Conservation (phyloP, 2,113 vertebrate species). For the Megalops atlanticus region DNA sequence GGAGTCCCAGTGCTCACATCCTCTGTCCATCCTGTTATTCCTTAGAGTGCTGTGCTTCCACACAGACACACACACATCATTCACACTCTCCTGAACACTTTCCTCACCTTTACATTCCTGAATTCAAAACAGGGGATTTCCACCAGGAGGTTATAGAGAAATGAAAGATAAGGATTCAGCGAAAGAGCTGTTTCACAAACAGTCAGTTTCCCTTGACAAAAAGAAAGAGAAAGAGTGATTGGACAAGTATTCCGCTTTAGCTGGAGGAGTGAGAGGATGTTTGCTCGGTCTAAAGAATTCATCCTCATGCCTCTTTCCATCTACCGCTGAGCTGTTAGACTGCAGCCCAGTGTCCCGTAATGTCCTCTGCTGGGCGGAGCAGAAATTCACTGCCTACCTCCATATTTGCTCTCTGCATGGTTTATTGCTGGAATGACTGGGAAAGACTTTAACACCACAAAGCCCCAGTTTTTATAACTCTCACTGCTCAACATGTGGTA, state of each 20-base stretch:
- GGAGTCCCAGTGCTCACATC: too few species aligned
- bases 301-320: background rate
- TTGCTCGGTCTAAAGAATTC: background rate
- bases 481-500: slow-evolving; percentile 25
- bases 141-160: too few species aligned
- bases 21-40: too few species aligned
- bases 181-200: too few species aligned
- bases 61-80: too few species aligned
- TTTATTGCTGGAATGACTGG: slow-evolving; percentile 27
- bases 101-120: too few species aligned
- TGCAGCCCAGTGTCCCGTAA: background rate
- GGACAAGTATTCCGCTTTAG: background rate
- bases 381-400: background rate
- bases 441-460: slow-evolving; percentile 16
- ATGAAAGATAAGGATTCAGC: too few species aligned
- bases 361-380: background rate
- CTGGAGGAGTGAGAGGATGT: background rate
- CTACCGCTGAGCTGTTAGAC: background rate
- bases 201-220: background rate
- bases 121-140: too few species aligned
- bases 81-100: too few species aligned
- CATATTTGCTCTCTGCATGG: slow-evolving; percentile 31
- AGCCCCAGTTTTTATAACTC: slow-evolving; percentile 39
- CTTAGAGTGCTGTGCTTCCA: too few species aligned
- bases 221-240: background rate